Base-by-base conservation (phyloP, 2,888 invertebrate genomes). In the Leptinotarsa juncta region DNA sequence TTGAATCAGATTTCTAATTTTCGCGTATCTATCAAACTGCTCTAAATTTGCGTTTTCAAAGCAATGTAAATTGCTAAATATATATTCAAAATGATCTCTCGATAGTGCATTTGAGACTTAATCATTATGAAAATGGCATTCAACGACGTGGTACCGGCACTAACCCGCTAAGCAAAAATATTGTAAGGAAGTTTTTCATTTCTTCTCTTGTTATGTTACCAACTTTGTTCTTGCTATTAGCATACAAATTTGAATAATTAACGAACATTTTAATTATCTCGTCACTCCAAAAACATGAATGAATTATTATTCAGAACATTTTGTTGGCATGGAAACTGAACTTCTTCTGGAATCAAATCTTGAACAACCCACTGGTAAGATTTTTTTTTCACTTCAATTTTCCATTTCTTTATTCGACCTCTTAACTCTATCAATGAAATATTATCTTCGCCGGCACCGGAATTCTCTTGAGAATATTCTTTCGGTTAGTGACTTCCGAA, bases 91-190 rank as follows among this genome's bases (percentile, higher is more conserved):
- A 67, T 81, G 62, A 77, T 85, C 79, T 75, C 84, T 74, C 14
- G 81, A 79, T 76, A 84, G 82, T 50, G 82, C 78, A 73, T 76
- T 65, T 67, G 79, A 75, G 20, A 85, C 82, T 60, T 80, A 67
- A 68, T 69, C 77, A 79, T 83, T 82, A 73, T 78, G 75, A 55
- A 78, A 79, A 71, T 84, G 70, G 79, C 78, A 80, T 77, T 69
- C 81, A 67, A 62, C 80, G 75, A 74, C 80, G 73, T 60, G 84
- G 80, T 20, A 84, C 70, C 26, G 67, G 67, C 20, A 71, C 60
- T 73, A 83, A 84, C 10, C 84, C 84, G 75, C 81, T 82, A 26
- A 84, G 70, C 51, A 84, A 68, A 32, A 84, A 73, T 69, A 84
- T 80, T 49, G 81, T 81, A 71, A 82, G 77, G 50, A 80, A 81